These are phyloP conservation scores for Lemur catta DNA, from an alignment of 2,797 vertebrate species.

Conservation along the genomic window DNA sequence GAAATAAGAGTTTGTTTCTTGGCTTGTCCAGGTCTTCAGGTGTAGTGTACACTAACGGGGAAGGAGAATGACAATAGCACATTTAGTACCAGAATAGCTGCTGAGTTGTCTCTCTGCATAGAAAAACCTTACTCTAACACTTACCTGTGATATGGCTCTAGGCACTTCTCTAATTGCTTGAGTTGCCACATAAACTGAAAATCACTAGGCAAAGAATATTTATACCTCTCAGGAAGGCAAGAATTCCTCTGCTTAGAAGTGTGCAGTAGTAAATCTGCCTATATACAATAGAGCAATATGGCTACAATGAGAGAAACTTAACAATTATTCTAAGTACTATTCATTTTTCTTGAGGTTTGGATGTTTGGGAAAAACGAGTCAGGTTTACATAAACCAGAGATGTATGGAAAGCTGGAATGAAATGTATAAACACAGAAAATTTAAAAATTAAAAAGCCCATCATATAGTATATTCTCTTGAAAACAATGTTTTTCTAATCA, in stretches of 20 bases:
- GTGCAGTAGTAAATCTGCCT: not conserved
- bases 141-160: not conserved
- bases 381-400: not conserved
- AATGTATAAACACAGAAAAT: not conserved
- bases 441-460: not conserved
- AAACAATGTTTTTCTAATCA: not conserved
- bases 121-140: not conserved
- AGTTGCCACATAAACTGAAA: conserved; percentile 7
- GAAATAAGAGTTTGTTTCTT: not conserved
- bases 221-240: not conserved
- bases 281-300: not conserved
- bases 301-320: not conserved
- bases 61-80: not conserved
- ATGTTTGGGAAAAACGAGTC: not conserved
- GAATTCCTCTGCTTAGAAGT: not conserved
- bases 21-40: not conserved
- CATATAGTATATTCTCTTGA: not conserved
- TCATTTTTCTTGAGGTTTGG: not conserved
- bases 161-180: not conserved
- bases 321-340: not conserved
- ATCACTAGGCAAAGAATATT: not conserved
- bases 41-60: not conserved
- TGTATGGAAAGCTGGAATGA: not conserved
- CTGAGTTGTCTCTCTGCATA: not conserved
- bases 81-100: not conserved